Conservation (phyloP, 2,888 invertebrate genomes). For the Catocala fraxini region DNA sequence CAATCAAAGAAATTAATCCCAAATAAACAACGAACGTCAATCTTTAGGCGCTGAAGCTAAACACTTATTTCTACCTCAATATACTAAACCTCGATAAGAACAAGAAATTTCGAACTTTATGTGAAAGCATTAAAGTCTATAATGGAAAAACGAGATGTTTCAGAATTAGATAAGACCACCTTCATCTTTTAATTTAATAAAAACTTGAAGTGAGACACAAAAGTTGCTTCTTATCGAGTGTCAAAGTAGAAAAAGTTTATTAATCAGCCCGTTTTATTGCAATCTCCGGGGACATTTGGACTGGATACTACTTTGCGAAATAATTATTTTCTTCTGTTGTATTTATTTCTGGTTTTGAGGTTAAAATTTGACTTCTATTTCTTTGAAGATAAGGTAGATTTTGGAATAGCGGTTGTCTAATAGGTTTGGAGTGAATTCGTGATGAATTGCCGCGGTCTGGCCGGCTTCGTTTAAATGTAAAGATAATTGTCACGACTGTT, state of each 20-base stretch:
- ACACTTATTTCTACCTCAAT: conserved; percentile 11
- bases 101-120: conserved; percentile 1
- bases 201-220: conserved; percentile 19
- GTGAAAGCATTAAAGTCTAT: not conserved
- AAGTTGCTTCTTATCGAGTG: conserved; percentile 33
- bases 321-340: conserved; percentile 25
- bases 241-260: conserved; percentile 33
- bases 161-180: conserved; percentile 16
- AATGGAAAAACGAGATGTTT: not conserved
- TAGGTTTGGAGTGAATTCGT: not conserved
- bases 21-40: conserved; percentile 18
- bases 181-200: conserved; percentile 42
- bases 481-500: not conserved
- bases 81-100: not conserved
- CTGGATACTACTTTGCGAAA: conserved; percentile 16
- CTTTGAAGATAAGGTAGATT: not conserved
- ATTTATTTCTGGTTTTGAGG: not conserved
- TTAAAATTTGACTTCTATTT: not conserved
- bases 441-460: not conserved
- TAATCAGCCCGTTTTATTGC: conserved; percentile 39
- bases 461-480: not conserved
- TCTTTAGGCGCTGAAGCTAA: conserved; percentile 3
- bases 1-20: conserved; percentile 14
- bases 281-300: conserved; percentile 20
- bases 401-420: not conserved